Conservation (phyloP, 2,113 vertebrate genomes). For the Puntigrus tetrazona region DNA sequence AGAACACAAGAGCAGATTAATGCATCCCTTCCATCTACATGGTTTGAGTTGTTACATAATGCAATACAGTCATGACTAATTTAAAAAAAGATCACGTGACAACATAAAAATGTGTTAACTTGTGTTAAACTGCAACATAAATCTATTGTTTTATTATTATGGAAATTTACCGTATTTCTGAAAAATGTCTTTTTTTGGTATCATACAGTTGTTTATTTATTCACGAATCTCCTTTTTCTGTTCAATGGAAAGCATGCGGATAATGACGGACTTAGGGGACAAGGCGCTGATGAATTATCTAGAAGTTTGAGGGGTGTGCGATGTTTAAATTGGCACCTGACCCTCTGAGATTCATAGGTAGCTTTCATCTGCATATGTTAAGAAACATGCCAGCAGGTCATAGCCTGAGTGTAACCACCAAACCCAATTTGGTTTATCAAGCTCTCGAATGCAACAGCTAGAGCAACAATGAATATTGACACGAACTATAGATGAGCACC, state of each 20-base stretch:
- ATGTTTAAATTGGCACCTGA: slow-evolving; percentile 60
- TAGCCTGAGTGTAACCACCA: not conserved
- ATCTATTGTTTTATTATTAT: not conserved
- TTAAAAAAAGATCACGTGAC: not conserved
- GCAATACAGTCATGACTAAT: no score
- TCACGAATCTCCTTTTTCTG: not conserved
- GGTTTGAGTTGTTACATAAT: no score
- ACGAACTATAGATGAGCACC: slow-evolving; percentile 15
- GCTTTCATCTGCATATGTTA: slow-evolving; percentile 78
- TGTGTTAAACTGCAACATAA: not conserved
- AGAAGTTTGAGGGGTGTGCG: slow-evolving; percentile 18
- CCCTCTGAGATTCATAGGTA: slow-evolving; percentile 66
- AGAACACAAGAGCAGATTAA: no score
- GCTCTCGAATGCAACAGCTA: not conserved
- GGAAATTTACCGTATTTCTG: not conserved
- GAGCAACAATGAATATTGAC: not conserved
- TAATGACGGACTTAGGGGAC: not conserved
- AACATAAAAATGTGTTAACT: not conserved
- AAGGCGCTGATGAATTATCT: not conserved
- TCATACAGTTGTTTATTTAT: not conserved
- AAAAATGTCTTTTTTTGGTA: not conserved
- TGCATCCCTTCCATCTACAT: not conserved
- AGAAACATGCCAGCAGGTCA: slow-evolving; percentile 56
- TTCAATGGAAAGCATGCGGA: not conserved
- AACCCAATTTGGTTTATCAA: not conserved